Base-by-base conservation (phyloP, 2,888 invertebrate genomes). In the Archips crataeganus region DNA sequence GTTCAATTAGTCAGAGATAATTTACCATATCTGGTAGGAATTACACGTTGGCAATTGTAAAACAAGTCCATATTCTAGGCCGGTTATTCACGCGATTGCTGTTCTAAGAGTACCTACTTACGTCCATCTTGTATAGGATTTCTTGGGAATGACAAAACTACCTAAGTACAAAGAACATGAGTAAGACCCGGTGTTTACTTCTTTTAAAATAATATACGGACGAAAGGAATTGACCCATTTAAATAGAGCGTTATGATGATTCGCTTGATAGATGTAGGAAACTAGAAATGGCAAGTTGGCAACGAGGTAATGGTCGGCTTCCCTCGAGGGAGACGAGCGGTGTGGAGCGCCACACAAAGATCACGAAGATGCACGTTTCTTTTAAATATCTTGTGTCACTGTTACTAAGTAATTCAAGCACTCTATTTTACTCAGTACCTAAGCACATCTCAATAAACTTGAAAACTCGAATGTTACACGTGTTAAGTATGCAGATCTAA, bases 261-360 rank as follows among this genome's bases (percentile, higher is more conserved):
- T 47, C 9, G 32, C 11, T 39, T 59, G 63, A 64, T 63, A 64
- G 39, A 42, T 39, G 32, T 60, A 70, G 69, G 69, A 70, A 74
- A 54, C 60, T 32, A 73, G 69, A 60, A 61, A 69, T 70, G 51
- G 70, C 65, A 70, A 51, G 57, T 23, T 71, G 68, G 71, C 69
- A 75, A 76, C 60, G 64, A 76, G 71, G 69, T 75, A 76, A 76
- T 76, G 9, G 71, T 9, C 59, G 61, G 62, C 68, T 76, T 76
- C 75, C 76, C 74, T 75, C 68, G 71, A 64, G 64, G 63, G 65
- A 61, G 63, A 39, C 65, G 67, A 49, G 10, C 32, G 32, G 57
- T 8, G 3, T 23, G 57, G 32, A 57, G 57, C 57, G 32, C 32
- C 57, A 3, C 51, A 4, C 49, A n/a, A 8, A n/a, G 32, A 32